phyloP scores from a whole-genome alignment of 2,797 vertebrate genomes.

The Triplophysa bombifrons region DNA sequence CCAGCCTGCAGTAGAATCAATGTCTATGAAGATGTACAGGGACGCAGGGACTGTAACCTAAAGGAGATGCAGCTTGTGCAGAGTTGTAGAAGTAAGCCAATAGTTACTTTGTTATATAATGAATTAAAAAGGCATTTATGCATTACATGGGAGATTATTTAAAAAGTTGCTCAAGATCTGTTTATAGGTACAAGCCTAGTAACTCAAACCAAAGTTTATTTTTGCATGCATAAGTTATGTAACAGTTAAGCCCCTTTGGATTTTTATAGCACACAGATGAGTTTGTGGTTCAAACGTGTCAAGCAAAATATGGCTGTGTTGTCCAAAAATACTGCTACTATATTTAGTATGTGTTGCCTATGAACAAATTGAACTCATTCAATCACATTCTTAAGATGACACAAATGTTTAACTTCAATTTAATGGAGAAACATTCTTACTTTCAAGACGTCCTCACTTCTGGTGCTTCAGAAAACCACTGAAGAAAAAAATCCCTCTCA shows the following conservation, averaged over 20 bases:
- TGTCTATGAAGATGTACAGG: background rate
- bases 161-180: background rate
- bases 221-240: background rate
- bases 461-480: conserved; percentile 2
- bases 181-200: conserved; percentile 9
- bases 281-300: background rate
- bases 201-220: conserved; percentile 16
- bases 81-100: too few species aligned
- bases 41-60: background rate
- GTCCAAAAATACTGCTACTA: background rate
- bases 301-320: background rate
- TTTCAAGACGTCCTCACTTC: background rate
- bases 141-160: background rate
- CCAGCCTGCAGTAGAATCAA: background rate
- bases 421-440: background rate
- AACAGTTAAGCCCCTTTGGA: background rate
- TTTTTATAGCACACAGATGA: background rate
- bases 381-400: background rate
- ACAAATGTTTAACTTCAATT: background rate
- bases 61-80: too few species aligned
- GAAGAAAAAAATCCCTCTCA: conserved; percentile 7
- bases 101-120: too few species aligned
- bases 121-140: too few species aligned
- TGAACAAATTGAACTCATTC: background rate
- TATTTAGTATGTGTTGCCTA: background rate